Conservation (phyloP, 2,113 vertebrate genomes). For the Myodes glareolus region DNA sequence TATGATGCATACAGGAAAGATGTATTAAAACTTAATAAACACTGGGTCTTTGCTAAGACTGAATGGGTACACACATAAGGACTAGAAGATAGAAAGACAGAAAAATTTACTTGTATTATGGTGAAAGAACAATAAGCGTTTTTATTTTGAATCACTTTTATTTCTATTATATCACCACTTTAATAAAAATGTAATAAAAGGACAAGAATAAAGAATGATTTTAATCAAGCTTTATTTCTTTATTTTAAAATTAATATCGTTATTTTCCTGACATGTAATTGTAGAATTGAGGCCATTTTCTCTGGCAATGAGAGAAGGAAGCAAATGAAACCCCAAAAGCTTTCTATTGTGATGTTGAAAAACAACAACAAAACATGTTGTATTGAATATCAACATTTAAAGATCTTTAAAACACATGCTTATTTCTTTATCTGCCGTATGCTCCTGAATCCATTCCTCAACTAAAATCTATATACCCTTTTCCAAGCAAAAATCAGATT, state of each 20-base stretch:
- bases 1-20: not conserved
- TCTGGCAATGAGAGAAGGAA: not conserved
- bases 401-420: not conserved
- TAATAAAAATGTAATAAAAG: not conserved
- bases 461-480: not conserved
- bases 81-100: not conserved
- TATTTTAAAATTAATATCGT: not conserved
- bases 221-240: slow-evolving; percentile 19
- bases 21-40: not conserved
- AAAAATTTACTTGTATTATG: not conserved
- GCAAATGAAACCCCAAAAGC: not conserved
- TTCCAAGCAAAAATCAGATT: not conserved
- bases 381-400: not conserved
- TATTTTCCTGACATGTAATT: not conserved
- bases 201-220: not conserved
- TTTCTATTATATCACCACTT: not conserved
- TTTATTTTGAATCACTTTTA: not conserved
- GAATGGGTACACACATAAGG: not conserved
- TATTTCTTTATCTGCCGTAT: not conserved
- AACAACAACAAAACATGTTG: not conserved
- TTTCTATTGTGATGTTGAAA: not conserved
- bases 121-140: not conserved
- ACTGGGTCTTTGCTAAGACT: not conserved
- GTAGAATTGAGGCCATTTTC: not conserved
- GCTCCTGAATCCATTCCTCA: not conserved